Evolutionary conservation across 2,888 invertebrate genomes (phyloP).

Genomic region (Lochmaea crataegi): DNA sequence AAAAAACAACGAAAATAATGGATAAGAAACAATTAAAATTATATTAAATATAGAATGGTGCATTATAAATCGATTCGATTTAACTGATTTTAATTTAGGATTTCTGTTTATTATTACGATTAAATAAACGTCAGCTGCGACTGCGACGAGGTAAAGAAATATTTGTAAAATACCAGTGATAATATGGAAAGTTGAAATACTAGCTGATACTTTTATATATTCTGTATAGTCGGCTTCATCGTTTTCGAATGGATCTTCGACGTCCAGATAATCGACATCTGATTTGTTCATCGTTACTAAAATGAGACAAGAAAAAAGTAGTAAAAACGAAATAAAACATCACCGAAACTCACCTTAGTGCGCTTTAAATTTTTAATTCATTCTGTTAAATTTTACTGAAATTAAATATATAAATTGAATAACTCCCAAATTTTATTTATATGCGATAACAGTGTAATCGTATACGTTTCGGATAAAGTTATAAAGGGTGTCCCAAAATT

Average conservation of each 20-base stretch:
- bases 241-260: neutral
- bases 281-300: neutral
- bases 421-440: neutral
- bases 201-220: neutral
- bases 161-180: slow-evolving; percentile 13
- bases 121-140: slow-evolving; percentile 9
- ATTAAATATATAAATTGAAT: neutral
- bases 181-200: neutral
- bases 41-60: slow-evolving; percentile 19
- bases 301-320: neutral
- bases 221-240: neutral
- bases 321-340: neutral
- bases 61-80: slow-evolving; percentile 7
- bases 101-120: slow-evolving; percentile 15
- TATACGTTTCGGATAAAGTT: neutral
- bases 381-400: neutral
- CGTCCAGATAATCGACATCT: neutral
- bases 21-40: neutral
- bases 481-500: too few species aligned
- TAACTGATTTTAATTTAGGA: slow-evolving; percentile 5
- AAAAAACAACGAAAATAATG: neutral
- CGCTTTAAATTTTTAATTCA: too few species aligned
- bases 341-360: neutral
- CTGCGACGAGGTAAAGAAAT: neutral
- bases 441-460: neutral